Percentiles rank a stretch among this genome's conserved stretches.
These are phyloP conservation scores for Crematogaster levior DNA, from an alignment of 2,888 invertebrate species.

Conservation along the genomic window DNA sequence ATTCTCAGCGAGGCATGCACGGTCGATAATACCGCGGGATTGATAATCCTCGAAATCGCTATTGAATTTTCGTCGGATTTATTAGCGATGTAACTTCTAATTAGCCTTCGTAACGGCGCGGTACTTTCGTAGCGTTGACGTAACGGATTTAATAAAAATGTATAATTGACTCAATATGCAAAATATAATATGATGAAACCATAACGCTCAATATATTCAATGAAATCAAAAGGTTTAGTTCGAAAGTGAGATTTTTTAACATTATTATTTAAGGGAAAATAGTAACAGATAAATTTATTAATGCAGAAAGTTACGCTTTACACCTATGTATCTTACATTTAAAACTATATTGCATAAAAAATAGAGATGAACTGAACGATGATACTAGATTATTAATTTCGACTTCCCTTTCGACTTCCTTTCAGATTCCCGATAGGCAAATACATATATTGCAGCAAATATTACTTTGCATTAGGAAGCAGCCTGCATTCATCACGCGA, in stretches of 20 bases:
- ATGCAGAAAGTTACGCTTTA: background rate
- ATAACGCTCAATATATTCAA: background rate
- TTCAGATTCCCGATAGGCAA: no score
- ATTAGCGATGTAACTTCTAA: slow-evolving; percentile 40
- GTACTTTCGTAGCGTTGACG: slow-evolving; percentile 26
- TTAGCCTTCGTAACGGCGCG: slow-evolving; percentile 21
- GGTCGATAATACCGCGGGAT: slow-evolving; percentile 27
- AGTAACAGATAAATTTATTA: background rate
- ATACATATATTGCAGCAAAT: background rate
- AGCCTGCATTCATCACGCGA: slow-evolving; percentile 5
- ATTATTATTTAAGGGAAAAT: background rate
- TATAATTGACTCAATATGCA: slow-evolving; percentile 34
- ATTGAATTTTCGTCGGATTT: slow-evolving; percentile 44
- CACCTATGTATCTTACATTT: background rate
- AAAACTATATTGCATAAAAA: background rate
- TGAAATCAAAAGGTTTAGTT: background rate
- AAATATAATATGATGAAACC: slow-evolving; percentile 23
- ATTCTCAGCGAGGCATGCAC: slow-evolving; percentile 17
- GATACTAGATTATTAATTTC: no score
- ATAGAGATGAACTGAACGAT: background rate
- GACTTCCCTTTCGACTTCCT: background rate
- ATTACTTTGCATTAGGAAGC: background rate
- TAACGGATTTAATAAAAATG: slow-evolving; percentile 36
- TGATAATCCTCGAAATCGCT: slow-evolving; percentile 46
- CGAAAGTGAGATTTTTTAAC: background rate